Evolutionary conservation across 2,113 vertebrate genomes (phyloP).

Genomic region (Microcebus tavaratra): DNA sequence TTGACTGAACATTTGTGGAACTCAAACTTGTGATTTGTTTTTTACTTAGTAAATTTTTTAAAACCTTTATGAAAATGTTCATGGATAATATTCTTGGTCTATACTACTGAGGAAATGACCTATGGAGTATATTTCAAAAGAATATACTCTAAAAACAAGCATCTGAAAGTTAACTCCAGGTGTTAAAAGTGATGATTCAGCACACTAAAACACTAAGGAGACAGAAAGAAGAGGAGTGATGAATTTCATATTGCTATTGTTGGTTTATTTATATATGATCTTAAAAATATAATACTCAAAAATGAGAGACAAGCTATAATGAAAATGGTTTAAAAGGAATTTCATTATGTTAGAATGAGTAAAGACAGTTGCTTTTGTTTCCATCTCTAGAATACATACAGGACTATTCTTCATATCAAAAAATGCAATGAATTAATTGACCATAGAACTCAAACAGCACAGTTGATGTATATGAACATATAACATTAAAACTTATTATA

Average conservation of each 20-base stretch:
- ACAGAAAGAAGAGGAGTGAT: not conserved
- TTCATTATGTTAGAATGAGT: not conserved
- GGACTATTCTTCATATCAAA: not conserved
- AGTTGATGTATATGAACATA: not conserved
- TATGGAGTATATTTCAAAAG: not conserved
- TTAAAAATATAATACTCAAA: not conserved
- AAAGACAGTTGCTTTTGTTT: not conserved
- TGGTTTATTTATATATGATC: not conserved
- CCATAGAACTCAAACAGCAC: not conserved
- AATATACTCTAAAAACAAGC: not conserved
- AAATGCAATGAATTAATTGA: not conserved
- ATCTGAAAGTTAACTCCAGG: not conserved
- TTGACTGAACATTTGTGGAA: not conserved
- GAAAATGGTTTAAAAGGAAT: not conserved
- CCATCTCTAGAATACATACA: not conserved
- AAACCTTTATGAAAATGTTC: not conserved
- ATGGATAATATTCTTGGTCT: not conserved
- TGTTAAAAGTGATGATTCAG: not conserved
- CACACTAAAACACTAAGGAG: not conserved
- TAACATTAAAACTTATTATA: too few species aligned
- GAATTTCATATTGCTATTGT: not conserved
- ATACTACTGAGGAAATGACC: not conserved
- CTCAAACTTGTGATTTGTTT: conserved; percentile 19
- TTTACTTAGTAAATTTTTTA: not conserved
- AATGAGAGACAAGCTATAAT: not conserved